These are phyloP conservation scores for Rhimphoctona megacephalus DNA, from an alignment of 2,888 invertebrate genomes.

Conservation along the genomic window DNA sequence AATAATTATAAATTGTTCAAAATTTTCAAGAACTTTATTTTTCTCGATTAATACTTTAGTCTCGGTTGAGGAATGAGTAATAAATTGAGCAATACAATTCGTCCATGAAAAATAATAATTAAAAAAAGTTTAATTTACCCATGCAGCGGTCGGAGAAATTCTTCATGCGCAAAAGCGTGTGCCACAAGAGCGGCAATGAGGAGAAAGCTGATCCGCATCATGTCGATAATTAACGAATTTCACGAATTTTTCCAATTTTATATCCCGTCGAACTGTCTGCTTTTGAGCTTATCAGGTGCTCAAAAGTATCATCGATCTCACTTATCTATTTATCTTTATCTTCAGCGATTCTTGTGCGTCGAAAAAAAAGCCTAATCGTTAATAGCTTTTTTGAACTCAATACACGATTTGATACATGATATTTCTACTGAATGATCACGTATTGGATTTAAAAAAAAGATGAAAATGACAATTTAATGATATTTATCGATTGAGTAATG, in stretches of 20 bases:
- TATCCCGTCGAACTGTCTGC: conserved; percentile 4
- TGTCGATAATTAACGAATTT: conserved; percentile 50
- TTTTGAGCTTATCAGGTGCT: conserved; percentile 30
- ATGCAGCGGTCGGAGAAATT: conserved; percentile 69
- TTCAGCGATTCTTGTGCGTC: background rate
- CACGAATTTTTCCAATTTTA: conserved; percentile 22
- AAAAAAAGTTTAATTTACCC: too few species aligned
- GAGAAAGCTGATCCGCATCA: conserved; percentile 69
- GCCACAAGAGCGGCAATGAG: conserved; percentile 63
- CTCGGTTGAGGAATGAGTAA: background rate
- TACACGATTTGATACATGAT: background rate
- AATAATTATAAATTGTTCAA: too few species aligned
- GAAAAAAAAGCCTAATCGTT: background rate
- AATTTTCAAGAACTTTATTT: too few species aligned
- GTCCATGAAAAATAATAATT: too few species aligned
- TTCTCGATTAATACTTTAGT: too few species aligned
- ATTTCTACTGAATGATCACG: background rate
- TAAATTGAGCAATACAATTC: background rate
- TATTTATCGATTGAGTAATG: background rate
- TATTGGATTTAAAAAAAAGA: background rate
- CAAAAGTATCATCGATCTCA: conserved; percentile 9
- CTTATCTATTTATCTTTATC: conserved; percentile 26
- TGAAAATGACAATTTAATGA: background rate
- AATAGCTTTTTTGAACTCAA: conserved; percentile 20
- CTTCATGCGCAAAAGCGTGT: conserved; percentile 59